Conservation (phyloP, 2,797 vertebrate genomes). For the Onychomys torridus region DNA sequence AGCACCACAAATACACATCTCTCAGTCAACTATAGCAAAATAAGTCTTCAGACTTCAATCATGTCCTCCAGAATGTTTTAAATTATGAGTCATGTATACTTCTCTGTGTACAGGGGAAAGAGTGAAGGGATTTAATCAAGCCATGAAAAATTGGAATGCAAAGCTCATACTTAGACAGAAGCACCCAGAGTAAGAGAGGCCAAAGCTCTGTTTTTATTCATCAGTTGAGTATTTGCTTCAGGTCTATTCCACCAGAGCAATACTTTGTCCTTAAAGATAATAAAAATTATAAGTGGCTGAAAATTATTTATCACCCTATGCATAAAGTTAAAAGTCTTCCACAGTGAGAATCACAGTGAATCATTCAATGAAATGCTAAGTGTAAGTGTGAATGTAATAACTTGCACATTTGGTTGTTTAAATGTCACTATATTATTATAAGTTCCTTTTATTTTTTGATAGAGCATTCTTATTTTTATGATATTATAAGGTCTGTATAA, state of each 20-base stretch:
- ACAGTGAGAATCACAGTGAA: background rate
- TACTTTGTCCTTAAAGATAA: background rate
- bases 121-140: background rate
- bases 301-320: constrained; percentile 10
- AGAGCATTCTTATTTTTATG: background rate
- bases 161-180: constrained; percentile 52
- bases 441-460: constrained; percentile 19
- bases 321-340: background rate
- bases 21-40: background rate
- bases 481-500: background rate
- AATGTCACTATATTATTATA: background rate
- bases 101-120: background rate
- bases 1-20: background rate
- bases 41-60: background rate
- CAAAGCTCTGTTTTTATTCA: constrained; percentile 44
- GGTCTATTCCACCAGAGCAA: background rate
- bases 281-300: constrained; percentile 28
- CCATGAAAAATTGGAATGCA: background rate
- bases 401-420: background rate
- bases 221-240: constrained; percentile 42
- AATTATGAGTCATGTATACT: background rate
- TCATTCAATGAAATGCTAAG: constrained; percentile 26
- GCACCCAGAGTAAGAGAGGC: background rate
- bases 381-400: constrained; percentile 25
- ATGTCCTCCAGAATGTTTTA: background rate